Base-by-base conservation (phyloP, 2,113 vertebrate genomes). In the Spea bombifrons region DNA sequence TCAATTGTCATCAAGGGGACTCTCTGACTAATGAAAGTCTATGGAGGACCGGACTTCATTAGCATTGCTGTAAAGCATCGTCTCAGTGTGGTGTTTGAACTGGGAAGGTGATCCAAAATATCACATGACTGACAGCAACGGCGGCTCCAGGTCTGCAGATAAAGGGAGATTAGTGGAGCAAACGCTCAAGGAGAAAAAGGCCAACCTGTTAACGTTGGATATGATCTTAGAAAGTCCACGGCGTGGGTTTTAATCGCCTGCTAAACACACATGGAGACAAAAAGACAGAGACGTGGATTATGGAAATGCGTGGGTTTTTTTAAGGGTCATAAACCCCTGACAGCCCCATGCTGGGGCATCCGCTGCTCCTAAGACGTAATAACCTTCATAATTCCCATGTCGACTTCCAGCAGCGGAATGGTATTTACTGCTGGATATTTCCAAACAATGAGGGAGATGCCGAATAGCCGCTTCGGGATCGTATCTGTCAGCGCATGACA, bases 301-400 rank as follows among this genome's bases (percentile, higher is more conserved):
- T 75, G 50, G 52, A 66, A 59, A 68, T 30, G 30, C 30, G 30
- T 30, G 44, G 65, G 55, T 30, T 47, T 50, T 17, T 75, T 12
- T 17, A 13, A 0, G 55, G 61, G 69, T 78, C 76, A 71, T 79
- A 79, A 79, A 79, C 8, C n/a, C 0, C 9, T 30, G 76, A 73
- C 61, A 52, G 45, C 70, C 76, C 0, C 69, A 66, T 57, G 76
- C 76, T 73, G 76, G 8, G 13, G n/a, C 46, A 7, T 46, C 69
- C 65, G 16, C 69, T 55, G 5, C 55, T 66, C 72, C 76, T 73
- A 53, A 63, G 76, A 73, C 72, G 49, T 50, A 55, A 48, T 79
- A 73, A 79, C 44, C 61, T 73, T 55, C 76, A 66, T 52, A 55
- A 66, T 72, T 73, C 76, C 76, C 76, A 55, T 43, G 48, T 55